These are phyloP conservation scores for Ardeotis arabs DNA, from an alignment of 2,113 vertebrate genomes.

Conservation along the genomic window DNA sequence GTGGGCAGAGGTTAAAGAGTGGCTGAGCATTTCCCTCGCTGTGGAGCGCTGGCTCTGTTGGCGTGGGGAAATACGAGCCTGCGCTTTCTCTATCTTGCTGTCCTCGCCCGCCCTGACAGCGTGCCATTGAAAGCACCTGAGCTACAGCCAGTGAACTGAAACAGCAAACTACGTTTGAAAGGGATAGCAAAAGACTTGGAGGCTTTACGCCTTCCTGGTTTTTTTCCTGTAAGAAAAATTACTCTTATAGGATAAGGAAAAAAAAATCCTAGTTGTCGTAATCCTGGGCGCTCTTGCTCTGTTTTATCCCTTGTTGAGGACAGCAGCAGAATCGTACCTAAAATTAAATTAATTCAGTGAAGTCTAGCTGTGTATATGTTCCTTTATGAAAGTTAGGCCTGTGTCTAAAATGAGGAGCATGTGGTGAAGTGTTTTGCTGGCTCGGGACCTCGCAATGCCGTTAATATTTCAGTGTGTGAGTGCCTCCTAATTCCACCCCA, in stretches of 20 bases:
- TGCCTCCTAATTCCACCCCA: not conserved
- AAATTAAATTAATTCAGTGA: not conserved
- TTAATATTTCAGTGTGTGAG: not conserved
- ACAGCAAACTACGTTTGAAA: not conserved
- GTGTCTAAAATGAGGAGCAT: not conserved
- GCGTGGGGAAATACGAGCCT: not conserved
- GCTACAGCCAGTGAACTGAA: not conserved
- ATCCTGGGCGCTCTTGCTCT: not conserved
- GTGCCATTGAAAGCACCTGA: not conserved
- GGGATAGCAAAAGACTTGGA: not conserved
- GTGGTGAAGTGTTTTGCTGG: not conserved
- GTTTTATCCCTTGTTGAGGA: not conserved
- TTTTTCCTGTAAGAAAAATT: not conserved
- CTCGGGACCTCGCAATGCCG: not conserved
- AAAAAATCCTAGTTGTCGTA: not conserved
- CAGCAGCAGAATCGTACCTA: not conserved
- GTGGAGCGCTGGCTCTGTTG: not conserved
- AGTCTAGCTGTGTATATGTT: not conserved
- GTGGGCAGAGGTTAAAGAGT: not conserved
- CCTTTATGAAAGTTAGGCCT: not conserved
- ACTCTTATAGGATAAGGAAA: not conserved
- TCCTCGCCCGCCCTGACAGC: not conserved
- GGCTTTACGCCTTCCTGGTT: not conserved
- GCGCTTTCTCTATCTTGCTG: not conserved
- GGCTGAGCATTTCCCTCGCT: not conserved